phyloP scores from a whole-genome alignment of 2,797 vertebrate species.

The Eulemur coronatus region DNA sequence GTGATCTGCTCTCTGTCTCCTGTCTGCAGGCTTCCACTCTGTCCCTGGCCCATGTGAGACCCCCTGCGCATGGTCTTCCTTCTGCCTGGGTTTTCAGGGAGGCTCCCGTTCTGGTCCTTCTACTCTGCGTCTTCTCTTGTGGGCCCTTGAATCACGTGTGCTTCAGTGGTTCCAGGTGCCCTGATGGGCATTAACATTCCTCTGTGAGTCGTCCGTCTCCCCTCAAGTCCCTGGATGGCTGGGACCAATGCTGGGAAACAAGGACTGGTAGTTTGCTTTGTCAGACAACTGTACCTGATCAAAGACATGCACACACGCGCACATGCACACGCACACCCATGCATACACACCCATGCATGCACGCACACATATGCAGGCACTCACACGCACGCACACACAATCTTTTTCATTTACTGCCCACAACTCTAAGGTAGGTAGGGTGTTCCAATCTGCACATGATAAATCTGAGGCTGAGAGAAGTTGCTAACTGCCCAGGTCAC shows the following conservation, averaged over 20 bases:
- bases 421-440: not conserved
- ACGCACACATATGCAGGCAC: rapidly evolving
- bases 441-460: not conserved
- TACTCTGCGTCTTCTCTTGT: not conserved
- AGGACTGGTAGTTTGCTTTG: not conserved
- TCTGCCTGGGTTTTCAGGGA: not conserved
- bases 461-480: not conserved
- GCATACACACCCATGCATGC: rapidly evolving
- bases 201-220: not conserved
- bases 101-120: not conserved
- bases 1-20: not conserved
- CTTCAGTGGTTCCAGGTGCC: not conserved
- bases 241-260: not conserved
- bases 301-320: too few relatives aligned
- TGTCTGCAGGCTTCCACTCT: not conserved
- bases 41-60: not conserved
- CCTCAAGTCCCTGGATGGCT: rapidly evolving
- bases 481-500: not conserved
- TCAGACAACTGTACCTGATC: not conserved
- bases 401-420: not conserved
- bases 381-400: not conserved
- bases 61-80: not conserved
- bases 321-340: too few relatives aligned
- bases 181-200: not conserved
- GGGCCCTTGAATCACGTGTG: not conserved